phyloP scores from a whole-genome alignment of 2,888 invertebrate species.

The Subacronicta megacephala region DNA sequence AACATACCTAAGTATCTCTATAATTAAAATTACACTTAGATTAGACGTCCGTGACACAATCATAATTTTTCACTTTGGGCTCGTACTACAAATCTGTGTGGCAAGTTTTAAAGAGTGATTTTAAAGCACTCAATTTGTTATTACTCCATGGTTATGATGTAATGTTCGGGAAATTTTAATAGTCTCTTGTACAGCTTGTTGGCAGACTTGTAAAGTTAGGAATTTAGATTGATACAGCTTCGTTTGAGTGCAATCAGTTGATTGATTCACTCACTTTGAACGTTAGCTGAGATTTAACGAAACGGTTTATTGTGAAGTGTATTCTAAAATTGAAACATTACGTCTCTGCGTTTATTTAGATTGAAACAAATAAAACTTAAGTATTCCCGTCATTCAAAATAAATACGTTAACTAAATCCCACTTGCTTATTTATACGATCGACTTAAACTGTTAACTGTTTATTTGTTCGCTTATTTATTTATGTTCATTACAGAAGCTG shows the following conservation, averaged over 20 bases:
- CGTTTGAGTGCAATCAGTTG: slow-evolving; percentile 46
- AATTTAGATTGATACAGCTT: slow-evolving; percentile 48
- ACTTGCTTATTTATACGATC: slow-evolving; percentile 39
- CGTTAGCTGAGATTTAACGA: slow-evolving; percentile 12
- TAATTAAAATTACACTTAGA: too few relatives aligned
- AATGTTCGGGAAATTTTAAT: slow-evolving; percentile 27
- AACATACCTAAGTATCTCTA: too few relatives aligned
- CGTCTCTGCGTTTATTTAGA: slow-evolving; percentile 24
- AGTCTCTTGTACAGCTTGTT: slow-evolving; percentile 28
- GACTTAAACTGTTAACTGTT: slow-evolving; percentile 32
- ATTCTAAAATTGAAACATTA: slow-evolving; percentile 40
- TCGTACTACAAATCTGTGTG: too few relatives aligned
- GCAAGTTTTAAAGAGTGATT: too few relatives aligned
- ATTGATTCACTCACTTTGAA: slow-evolving; percentile 46
- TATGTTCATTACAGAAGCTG: slow-evolving; percentile 51
- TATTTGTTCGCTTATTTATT: slow-evolving; percentile 32
- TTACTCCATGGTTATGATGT: slow-evolving; percentile 18
- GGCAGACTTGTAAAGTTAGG: slow-evolving; percentile 38
- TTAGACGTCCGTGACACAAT: too few relatives aligned
- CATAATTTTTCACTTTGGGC: too few relatives aligned
- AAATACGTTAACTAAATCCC: slow-evolving; percentile 42
- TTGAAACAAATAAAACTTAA: slow-evolving; percentile 28
- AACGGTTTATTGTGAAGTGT: slow-evolving; percentile 15
- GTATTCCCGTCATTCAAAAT: slow-evolving; percentile 34
- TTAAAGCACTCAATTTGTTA: slow-evolving; percentile 16